Base-by-base conservation (phyloP, 2,888 invertebrate genomes). In the Lymantria monacha region DNA sequence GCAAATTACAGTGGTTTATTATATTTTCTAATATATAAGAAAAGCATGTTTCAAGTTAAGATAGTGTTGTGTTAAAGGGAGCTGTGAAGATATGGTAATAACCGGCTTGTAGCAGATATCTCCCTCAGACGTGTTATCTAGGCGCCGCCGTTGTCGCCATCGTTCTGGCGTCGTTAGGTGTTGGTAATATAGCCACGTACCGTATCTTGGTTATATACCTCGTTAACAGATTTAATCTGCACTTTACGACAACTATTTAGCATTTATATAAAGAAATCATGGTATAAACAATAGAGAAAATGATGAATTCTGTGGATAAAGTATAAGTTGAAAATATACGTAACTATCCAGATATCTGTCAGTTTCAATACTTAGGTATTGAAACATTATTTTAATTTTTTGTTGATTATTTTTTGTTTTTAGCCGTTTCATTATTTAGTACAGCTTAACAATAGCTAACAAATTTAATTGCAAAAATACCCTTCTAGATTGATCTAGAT, bases 41-140 rank as follows among this genome's bases (percentile, higher is more conserved):
- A 33, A 33, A 33, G 10, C 9, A 9, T 10, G 51, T 57, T 42
- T 49, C 46, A 30, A 42, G 1, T n/a, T 11, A 45, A 53, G 56
- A 65, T 46, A 37, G 43, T 46, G 48, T 38, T 31, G 31, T 36
- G 59, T 55, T 54, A 53, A 59, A 58, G 46, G 49, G 48, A 51
- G 56, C 56, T 49, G 48, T 66, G 64, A 61, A 75, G 75, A 75
- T 76, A 80, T 69, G 72, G 70, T 73, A 75, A 77, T 76, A 67
- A 63, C 70, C 56, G 61, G 63, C 57, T 66, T 54, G 73, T 49
- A 55, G 66, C 61, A 50, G 71, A 72, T 76, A 80, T 76, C 67
- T 45, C 56, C 57, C 60, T 61, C 69, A 66, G 69, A 55, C 61
- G 52, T 53, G 68, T 74, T 82, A 81, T 82, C 78, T 73, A 65